Conservation (phyloP, 2,797 vertebrate genomes). For the Spinibarbus caldwelli region DNA sequence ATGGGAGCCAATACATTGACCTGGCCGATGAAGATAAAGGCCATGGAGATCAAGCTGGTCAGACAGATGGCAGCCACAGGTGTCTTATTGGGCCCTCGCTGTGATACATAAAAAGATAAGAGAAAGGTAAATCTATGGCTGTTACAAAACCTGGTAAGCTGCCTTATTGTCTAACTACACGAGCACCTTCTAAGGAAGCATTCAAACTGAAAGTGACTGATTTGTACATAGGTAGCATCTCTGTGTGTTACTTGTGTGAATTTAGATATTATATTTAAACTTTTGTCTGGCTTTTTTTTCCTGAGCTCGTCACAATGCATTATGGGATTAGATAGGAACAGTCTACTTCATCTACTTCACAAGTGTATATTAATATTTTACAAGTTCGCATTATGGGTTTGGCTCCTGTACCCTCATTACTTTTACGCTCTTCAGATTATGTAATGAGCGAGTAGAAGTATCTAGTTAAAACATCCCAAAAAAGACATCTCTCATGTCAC, state of each 20-base stretch:
- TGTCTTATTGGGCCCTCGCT: constrained; percentile 94
- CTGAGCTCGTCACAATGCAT: neutral
- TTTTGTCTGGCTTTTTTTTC: neutral
- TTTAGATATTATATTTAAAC: neutral
- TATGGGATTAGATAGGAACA: neutral
- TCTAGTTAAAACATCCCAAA: constrained; percentile 51
- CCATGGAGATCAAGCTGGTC: constrained; percentile 92
- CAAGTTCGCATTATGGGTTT: constrained; percentile 5
- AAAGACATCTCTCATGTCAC: constrained; percentile 37
- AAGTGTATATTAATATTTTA: neutral
- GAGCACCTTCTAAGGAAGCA: neutral
- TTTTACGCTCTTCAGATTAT: constrained; percentile 23
- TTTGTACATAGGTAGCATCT: too few species aligned
- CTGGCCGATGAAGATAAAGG: constrained; percentile 91
- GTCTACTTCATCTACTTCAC: neutral
- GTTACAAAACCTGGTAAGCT: neutral
- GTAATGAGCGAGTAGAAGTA: constrained; percentile 34
- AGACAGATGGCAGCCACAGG: constrained; percentile 93
- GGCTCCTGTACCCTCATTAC: neutral
- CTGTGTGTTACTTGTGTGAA: neutral
- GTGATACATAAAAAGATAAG: constrained; percentile 59
- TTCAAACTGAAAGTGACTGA: neutral
- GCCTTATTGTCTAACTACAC: neutral
- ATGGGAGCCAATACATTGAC: constrained; percentile 94
- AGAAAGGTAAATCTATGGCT: neutral